These are phyloP conservation scores for Drosophila navojoa DNA, from an alignment of 1,140 invertebrate species.

Conservation along the genomic window DNA sequence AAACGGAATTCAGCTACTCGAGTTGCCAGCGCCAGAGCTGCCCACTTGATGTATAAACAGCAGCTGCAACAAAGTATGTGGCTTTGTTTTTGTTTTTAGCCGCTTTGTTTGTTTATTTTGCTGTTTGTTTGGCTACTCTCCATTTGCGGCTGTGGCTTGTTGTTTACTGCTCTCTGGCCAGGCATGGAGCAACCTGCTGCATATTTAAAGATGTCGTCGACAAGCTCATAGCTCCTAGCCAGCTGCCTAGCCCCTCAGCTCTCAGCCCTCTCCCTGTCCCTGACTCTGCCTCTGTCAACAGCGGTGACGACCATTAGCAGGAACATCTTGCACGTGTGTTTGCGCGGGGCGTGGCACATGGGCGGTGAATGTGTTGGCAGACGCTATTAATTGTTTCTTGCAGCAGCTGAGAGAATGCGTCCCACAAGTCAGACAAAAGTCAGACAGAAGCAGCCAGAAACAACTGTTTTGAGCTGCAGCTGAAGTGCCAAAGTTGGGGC, in stretches of 20 bases:
- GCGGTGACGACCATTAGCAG: constrained; percentile 73
- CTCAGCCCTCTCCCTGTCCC: neutral
- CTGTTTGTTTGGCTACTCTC: constrained; percentile 64
- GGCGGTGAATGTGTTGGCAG: constrained; percentile 38
- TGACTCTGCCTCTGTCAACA: constrained; percentile 45
- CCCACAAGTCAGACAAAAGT: constrained; percentile 42
- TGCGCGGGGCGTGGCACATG: constrained; percentile 6
- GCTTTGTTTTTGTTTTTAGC: constrained; percentile 39
- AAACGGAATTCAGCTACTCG: constrained; percentile 61
- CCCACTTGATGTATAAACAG: constrained; percentile 32
- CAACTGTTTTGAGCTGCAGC: constrained; percentile 55
- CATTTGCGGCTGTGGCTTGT: constrained; percentile 66
- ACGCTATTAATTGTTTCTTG: constrained; percentile 79
- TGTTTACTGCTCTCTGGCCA: constrained; percentile 55
- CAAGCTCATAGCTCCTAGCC: constrained; percentile 7
- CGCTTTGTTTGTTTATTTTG: constrained; percentile 25
- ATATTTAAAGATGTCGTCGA: constrained; percentile 30
- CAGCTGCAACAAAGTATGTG: constrained; percentile 19
- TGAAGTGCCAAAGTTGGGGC: constrained; percentile 11
- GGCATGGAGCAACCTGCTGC: constrained; percentile 27
- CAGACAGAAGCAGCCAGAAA: constrained; percentile 38
- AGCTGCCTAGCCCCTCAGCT: neutral
- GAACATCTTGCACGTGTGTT: constrained; percentile 68
- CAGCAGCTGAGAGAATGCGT: constrained; percentile 59
- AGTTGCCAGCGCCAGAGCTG: constrained; percentile 51